These are phyloP conservation scores for Indri indri DNA, from an alignment of 2,113 vertebrate species.

Conservation along the genomic window DNA sequence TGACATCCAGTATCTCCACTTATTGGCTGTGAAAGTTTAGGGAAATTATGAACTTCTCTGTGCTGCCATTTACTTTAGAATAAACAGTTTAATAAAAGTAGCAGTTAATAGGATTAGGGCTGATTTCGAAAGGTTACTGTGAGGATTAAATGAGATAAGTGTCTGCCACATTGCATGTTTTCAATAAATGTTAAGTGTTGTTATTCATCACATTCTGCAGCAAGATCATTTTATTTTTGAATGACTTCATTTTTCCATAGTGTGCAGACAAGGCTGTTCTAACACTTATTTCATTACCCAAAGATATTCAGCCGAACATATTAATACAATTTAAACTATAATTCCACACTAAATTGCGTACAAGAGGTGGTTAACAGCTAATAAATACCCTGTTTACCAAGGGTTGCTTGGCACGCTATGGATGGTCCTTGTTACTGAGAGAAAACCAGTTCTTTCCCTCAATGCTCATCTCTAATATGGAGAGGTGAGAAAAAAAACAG, in stretches of 20 bases:
- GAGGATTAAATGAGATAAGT: not conserved
- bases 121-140: not conserved
- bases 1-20: slow-evolving; percentile 47
- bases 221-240: slow-evolving; percentile 30
- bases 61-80: not conserved
- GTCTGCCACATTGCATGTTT: not conserved
- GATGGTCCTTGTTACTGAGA: slow-evolving; percentile 34
- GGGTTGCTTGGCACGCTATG: not conserved
- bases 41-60: slow-evolving; percentile 49
- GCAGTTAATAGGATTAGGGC: not conserved
- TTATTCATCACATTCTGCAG: not conserved
- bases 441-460: slow-evolving; percentile 16
- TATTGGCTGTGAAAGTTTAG: slow-evolving; percentile 53
- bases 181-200: slow-evolving; percentile 7
- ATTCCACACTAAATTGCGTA: slow-evolving; percentile 52
- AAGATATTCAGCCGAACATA: slow-evolving; percentile 28
- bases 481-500: not conserved
- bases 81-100: not conserved
- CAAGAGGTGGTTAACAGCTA: slow-evolving; percentile 44
- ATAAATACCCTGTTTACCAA: slow-evolving; percentile 19
- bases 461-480: slow-evolving; percentile 31
- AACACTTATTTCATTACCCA: slow-evolving; percentile 55
- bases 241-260: slow-evolving; percentile 58
- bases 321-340: slow-evolving; percentile 46
- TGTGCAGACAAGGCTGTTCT: slow-evolving; percentile 14